Conservation (phyloP, 2,113 vertebrate genomes). For the Cebidichthys violaceus region DNA sequence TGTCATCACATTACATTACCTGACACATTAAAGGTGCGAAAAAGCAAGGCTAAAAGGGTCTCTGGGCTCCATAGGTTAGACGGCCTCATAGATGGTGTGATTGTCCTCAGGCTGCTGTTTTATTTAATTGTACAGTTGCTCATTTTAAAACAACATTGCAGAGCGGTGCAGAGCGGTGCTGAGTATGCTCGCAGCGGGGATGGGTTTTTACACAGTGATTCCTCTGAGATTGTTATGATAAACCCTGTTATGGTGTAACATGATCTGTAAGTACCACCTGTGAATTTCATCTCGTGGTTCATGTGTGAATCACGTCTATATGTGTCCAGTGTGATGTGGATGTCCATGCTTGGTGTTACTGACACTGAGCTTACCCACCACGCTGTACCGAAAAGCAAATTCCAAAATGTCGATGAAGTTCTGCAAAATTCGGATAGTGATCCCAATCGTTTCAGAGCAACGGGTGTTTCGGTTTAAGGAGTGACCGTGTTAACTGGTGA, state of each 20-base stretch:
- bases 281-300: no score
- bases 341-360: no score
- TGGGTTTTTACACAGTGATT: not conserved
- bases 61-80: conserved; percentile 9
- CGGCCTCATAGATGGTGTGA: not conserved
- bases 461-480: no score
- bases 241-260: not conserved
- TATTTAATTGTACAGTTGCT: not conserved
- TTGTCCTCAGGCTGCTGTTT: conserved; percentile 8
- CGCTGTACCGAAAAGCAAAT: no score
- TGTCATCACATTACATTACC: not conserved
- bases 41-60: not conserved
- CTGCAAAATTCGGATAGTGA: not conserved
- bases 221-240: not conserved
- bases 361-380: no score
- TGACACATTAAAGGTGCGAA: not conserved
- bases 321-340: no score
- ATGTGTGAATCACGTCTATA: no score
- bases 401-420: not conserved
- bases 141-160: conserved; percentile 17
- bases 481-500: no score
- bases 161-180: not conserved
- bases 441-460: no score
- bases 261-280: not conserved
- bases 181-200: not conserved